These are phyloP conservation scores for Agonopterix arenella DNA, from an alignment of 2,888 invertebrate genomes.

Conservation along the genomic window DNA sequence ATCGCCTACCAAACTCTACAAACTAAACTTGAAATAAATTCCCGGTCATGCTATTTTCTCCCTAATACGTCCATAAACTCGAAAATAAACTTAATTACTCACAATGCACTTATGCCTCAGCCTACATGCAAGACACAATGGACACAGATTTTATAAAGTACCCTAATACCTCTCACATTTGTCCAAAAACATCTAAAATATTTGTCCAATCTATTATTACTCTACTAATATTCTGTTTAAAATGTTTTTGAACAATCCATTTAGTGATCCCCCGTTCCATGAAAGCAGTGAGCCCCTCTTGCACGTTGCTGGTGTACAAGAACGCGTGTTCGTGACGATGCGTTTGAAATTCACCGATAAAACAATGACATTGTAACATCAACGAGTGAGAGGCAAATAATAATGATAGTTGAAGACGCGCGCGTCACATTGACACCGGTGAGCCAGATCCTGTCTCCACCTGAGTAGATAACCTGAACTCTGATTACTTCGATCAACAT, in stretches of 20 bases:
- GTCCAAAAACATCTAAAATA: slow-evolving; percentile 46
- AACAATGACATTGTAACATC: slow-evolving; percentile 44
- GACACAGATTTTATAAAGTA: slow-evolving; percentile 40
- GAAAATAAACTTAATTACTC: slow-evolving; percentile 18
- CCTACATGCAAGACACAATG: slow-evolving; percentile 64
- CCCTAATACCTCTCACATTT: slow-evolving; percentile 35
- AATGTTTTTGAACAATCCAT: slow-evolving; percentile 48
- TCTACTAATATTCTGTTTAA: slow-evolving; percentile 13
- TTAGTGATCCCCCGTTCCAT: slow-evolving; percentile 60
- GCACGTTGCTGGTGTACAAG: slow-evolving; percentile 59
- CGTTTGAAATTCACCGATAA: slow-evolving; percentile 36
- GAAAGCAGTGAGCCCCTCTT: slow-evolving; percentile 69
- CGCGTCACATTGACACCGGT: slow-evolving; percentile 62
- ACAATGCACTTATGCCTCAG: slow-evolving; percentile 51
- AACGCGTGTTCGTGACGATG: slow-evolving; percentile 58
- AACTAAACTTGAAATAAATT: slow-evolving; percentile 29
- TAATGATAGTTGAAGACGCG: slow-evolving; percentile 46
- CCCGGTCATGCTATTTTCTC: slow-evolving; percentile 36
- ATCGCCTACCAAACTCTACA: slow-evolving; percentile 25
- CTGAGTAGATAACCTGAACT: slow-evolving; percentile 7
- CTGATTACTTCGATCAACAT: too few species aligned
- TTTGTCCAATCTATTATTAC: neutral
- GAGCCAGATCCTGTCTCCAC: slow-evolving; percentile 16
- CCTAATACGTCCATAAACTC: slow-evolving; percentile 12
- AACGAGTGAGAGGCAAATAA: slow-evolving; percentile 68